Conservation (phyloP, 2,888 invertebrate genomes). For the Pseudanteris insignis region DNA sequence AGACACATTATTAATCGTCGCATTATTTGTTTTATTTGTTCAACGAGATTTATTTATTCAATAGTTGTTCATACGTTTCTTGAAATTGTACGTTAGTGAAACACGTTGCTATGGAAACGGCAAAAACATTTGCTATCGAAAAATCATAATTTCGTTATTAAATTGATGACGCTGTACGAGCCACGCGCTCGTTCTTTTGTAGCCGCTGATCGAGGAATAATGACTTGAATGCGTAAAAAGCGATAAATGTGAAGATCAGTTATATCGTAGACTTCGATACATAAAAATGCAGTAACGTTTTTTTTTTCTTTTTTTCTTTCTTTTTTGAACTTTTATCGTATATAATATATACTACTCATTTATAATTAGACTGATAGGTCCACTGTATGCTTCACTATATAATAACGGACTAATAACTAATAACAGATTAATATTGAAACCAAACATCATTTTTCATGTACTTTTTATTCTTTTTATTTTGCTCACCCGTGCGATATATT, state of each 20-base stretch:
- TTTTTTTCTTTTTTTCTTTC: no score
- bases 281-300: conserved; percentile 59
- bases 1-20: conserved; percentile 35
- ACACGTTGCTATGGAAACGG: conserved; percentile 41
- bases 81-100: conserved; percentile 34
- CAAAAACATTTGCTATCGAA: conserved; percentile 33
- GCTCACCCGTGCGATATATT: conserved; percentile 34
- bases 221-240: conserved; percentile 35
- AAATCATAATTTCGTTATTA: conserved; percentile 34
- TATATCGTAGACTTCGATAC: conserved; percentile 41
- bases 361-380: conserved; percentile 69
- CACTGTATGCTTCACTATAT: conserved; percentile 56
- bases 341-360: conserved; percentile 61
- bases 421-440: conserved; percentile 49
- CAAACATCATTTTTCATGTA: conserved; percentile 43
- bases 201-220: no score
- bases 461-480: conserved; percentile 23
- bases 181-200: conserved; percentile 34
- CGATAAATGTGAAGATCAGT: conserved; percentile 44
- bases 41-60: conserved; percentile 31
- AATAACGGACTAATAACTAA: conserved; percentile 52
- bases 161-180: conserved; percentile 37
- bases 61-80: no score
- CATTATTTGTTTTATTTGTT: conserved; percentile 40
- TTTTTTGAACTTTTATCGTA: conserved; percentile 60